A percentile compares a stretch with the other conserved stretches of the same genome.
These are phyloP conservation scores for Silurus meridionalis DNA, from an alignment of 2,113 vertebrate genomes.

Conservation along the genomic window DNA sequence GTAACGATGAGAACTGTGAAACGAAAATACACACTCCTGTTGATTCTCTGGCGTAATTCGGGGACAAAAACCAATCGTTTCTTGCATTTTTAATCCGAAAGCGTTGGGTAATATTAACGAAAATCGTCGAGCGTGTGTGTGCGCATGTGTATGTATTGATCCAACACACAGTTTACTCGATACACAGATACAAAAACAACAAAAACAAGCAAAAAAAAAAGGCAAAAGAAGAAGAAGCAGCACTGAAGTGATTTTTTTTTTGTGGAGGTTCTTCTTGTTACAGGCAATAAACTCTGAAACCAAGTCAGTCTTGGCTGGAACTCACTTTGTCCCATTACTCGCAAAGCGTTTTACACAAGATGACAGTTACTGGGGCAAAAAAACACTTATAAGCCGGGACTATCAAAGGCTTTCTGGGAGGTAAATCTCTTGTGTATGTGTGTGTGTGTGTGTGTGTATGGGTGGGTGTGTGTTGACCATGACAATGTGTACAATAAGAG, in stretches of 20 bases:
- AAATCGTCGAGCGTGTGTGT: slow-evolving; percentile 9
- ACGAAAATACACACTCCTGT: slow-evolving; percentile 9
- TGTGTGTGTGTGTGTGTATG: neutral
- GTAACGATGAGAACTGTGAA: slow-evolving; percentile 37
- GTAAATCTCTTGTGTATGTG: neutral
- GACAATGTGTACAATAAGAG: slow-evolving; percentile 62
- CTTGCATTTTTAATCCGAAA: slow-evolving; percentile 26
- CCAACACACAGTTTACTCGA: slow-evolving; percentile 37
- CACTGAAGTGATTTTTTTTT: slow-evolving; percentile 35
- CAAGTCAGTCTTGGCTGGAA: slow-evolving; percentile 31
- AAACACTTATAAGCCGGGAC: slow-evolving; percentile 37
- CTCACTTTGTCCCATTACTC: slow-evolving; percentile 37
- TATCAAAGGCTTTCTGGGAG: slow-evolving; percentile 21
- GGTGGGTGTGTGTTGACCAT: slow-evolving; percentile 47
- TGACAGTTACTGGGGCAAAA: slow-evolving; percentile 39
- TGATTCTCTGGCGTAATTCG: slow-evolving; percentile 27
- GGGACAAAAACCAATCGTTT: slow-evolving; percentile 23
- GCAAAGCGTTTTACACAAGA: slow-evolving; percentile 31
- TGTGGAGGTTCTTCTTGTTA: slow-evolving; percentile 44
- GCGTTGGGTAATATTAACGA: slow-evolving; percentile 39
- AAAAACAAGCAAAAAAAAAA: neutral
- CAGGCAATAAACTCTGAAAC: slow-evolving; percentile 55
- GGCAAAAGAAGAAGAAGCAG: slow-evolving; percentile 20
- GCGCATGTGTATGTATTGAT: slow-evolving; percentile 22
- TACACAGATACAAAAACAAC: slow-evolving; percentile 25